Evolutionary conservation across 2,113 vertebrate genomes (phyloP).

Genomic region (Eulemur macaco): DNA sequence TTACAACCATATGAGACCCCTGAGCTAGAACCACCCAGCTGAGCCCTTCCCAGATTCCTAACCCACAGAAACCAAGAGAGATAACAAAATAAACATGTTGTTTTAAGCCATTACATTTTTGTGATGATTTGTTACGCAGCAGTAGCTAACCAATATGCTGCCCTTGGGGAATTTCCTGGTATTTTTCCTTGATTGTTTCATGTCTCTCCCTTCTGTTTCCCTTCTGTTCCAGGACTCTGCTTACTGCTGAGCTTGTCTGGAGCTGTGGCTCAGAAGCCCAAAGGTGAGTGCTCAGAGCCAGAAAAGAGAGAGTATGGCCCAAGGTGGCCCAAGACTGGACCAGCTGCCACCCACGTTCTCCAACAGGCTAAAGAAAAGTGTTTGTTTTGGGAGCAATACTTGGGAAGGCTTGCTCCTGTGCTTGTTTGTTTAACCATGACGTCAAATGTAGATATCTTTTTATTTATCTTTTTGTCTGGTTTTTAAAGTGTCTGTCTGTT

Average conservation of each 20-base stretch:
- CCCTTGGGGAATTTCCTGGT: not conserved
- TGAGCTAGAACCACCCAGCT: not conserved
- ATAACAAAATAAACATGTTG: not conserved
- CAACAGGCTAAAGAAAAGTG: not conserved
- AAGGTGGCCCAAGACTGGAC: not conserved
- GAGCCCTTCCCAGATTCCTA: not conserved
- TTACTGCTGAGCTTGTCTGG: conserved; percentile 29
- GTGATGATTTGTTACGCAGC: not conserved
- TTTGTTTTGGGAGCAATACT: not conserved
- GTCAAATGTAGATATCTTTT: not conserved
- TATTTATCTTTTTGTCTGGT: not conserved
- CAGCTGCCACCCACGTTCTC: not conserved
- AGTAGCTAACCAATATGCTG: not conserved
- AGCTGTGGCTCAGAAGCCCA: not conserved
- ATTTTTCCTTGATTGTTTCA: not conserved
- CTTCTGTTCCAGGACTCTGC: conserved; percentile 47
- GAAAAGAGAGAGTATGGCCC: not conserved
- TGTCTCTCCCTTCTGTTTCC: not conserved
- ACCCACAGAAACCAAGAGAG: not conserved
- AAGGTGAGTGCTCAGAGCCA: not conserved
- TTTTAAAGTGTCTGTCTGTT: not conserved
- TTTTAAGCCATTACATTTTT: not conserved
- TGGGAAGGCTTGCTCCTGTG: not conserved
- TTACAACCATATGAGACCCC: not conserved
- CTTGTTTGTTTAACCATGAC: not conserved